Evolutionary conservation across 2,113 vertebrate species (phyloP).

Genomic region (Alligator mississippiensis): DNA sequence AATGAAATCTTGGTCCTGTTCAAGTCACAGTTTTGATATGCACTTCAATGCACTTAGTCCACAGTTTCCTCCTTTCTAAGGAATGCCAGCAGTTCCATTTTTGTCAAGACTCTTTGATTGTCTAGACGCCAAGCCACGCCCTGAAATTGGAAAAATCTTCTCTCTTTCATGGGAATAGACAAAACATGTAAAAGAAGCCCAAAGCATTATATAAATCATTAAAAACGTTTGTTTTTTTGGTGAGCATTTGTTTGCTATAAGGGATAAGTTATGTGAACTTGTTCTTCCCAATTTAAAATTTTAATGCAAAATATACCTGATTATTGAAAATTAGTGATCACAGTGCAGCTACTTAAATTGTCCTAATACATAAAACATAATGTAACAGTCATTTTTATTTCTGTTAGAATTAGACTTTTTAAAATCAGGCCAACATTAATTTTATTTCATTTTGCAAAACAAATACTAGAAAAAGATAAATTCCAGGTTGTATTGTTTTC

Average conservation of each 20-base stretch:
- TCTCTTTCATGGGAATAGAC: background rate
- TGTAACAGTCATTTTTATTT: background rate
- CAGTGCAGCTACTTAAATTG: background rate
- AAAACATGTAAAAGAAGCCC: fast-evolving
- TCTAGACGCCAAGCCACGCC: background rate
- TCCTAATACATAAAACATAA: background rate
- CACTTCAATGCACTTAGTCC: background rate
- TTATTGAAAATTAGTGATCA: background rate
- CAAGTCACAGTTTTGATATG: background rate
- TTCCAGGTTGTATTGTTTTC: constrained; percentile 17
- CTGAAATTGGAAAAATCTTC: background rate
- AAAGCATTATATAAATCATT: background rate
- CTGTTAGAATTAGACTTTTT: background rate
- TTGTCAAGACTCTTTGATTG: background rate
- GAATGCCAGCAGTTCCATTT: background rate
- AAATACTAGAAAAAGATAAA: background rate
- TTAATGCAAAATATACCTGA: background rate
- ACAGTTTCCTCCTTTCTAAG: fast-evolving
- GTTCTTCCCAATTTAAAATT: background rate
- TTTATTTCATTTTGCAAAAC: constrained; percentile 7
- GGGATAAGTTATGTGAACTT: background rate
- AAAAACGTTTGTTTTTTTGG: background rate
- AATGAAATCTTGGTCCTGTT: background rate
- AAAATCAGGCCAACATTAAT: background rate
- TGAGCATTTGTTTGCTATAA: background rate